Base-by-base conservation (phyloP, 2,113 vertebrate genomes). In the Sylvietta virens region DNA sequence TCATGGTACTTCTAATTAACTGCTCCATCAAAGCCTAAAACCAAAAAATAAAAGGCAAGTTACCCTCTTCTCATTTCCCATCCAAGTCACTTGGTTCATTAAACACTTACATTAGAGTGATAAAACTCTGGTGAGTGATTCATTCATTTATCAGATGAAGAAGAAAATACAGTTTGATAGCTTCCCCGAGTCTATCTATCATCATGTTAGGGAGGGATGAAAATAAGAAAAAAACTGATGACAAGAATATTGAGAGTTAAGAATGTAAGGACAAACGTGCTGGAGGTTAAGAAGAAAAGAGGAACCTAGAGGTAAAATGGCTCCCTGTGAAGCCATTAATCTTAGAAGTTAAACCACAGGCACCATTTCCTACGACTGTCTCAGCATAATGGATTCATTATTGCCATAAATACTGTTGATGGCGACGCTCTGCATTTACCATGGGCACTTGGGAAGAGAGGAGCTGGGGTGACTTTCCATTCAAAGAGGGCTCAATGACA, bases 51-150 rank as follows among this genome's bases (percentile, higher is more conserved):
- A 80, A 69, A 1, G 20, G 6, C 72, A 86, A 88, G 66, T 73
- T 71, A 91, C 78, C 45, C 84, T 90, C 74, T 87, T 72, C 58
- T 80, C 72, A 88, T 86, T 90, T 50, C 47, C 62, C 23, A 69
- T 87, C 31, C 14, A 66, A 92, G 80, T 74, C 86, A 88, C 82
- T 90, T 81, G 94, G 85, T 42, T 94, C 87, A 90, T 95, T 94
- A 73, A 61, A 87, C 78, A 73, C 78, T 91, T 40, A 70, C 15
- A 92, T 91, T 87, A 86, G 21, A 86, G 78, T 51, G 66, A 89
- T 62, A 85, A 65, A 92, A 76, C 57, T 61, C 91, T 80, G 33
- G 40, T 51, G 33, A 94, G 56, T 58, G 37, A 89, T 37, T 64
- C 70, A 91, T 31, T 66, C 45, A 81, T 86, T 71, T 3, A 4